Evolutionary conservation across 2,888 invertebrate species (phyloP).

Genomic region (Heliconius sara): DNA sequence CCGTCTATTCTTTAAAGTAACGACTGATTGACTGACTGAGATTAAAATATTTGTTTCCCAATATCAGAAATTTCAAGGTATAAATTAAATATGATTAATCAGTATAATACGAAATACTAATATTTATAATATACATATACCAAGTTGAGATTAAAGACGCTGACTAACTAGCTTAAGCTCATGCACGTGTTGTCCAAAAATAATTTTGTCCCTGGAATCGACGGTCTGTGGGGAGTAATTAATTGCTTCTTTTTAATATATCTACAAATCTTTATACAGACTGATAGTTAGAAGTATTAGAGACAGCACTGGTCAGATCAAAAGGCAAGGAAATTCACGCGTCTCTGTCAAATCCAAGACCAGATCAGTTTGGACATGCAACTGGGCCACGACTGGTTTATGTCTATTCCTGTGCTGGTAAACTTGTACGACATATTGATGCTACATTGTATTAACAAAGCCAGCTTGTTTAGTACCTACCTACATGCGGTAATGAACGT

Average conservation of each 20-base stretch:
- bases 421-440: conserved; percentile 70
- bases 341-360: conserved; percentile 63
- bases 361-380: conserved; percentile 63
- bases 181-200: conserved; percentile 67
- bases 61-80: neutral
- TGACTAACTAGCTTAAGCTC: conserved; percentile 51
- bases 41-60: too few species aligned
- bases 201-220: conserved; percentile 63
- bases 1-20: neutral
- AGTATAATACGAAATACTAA: neutral
- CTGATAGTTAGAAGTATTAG: conserved; percentile 51
- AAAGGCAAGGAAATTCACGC: conserved; percentile 64
- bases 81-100: neutral
- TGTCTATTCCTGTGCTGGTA: conserved; percentile 69
- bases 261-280: conserved; percentile 52
- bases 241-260: conserved; percentile 53
- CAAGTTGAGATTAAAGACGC: conserved; percentile 23
- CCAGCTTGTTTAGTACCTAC: conserved; percentile 49
- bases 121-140: neutral
- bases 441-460: conserved; percentile 70
- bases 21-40: neutral
- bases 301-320: conserved; percentile 64
- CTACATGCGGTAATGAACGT: conserved; percentile 53
- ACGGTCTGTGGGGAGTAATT: conserved; percentile 55
- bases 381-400: conserved; percentile 70